Base-by-base conservation (phyloP, 2,888 invertebrate genomes). In the Halocaridina rubra region DNA sequence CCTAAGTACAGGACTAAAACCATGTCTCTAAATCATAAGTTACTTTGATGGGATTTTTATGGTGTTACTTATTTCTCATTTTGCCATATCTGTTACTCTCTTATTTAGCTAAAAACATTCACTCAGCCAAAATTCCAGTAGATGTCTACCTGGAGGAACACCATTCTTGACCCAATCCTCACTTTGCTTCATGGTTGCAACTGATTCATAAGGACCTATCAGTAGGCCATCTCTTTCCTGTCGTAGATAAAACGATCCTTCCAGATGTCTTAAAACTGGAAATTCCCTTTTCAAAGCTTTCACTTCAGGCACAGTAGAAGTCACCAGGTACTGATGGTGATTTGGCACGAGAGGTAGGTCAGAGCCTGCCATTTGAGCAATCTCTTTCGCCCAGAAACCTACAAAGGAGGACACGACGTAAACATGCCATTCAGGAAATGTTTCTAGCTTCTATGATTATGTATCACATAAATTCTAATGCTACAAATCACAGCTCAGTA, bases 341-440 rank as follows among this genome's bases (percentile, higher is more conserved):
- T 91, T 90, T 27, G 91, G 91, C 4, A 92, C 90, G 5, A 91
- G 88, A 2, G 92, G 92, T 4, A 91, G 88, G 46, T 90, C 90
- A 22, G 90, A 88, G 1, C 91, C 91, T 3, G 89, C 89, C 84
- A 91, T 82, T 61, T 89, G 88, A 0, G 90, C 91, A n/a, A 92
- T 89, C 87, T 92, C 91, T 64, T 90, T 89, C 2, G 91, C 91
- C 91, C 91, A 91, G 87, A 92, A 91, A 8, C 92, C 92, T 90
- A 86, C 29, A 88, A 85, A 77, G 75, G n/a, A 24, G n/a, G n/a
- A n/a, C n/a, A n/a, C n/a, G n/a, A n/a, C n/a, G n/a, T n/a, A n/a
- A n/a, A n/a, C n/a, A n/a, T n/a, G n/a, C n/a, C n/a, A n/a, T n/a
- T n/a, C n/a, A n/a, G n/a, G n/a, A n/a, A n/a, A n/a, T n/a, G n/a